Evolutionary conservation across 1,140 invertebrate species (phyloP).

Genomic region (Apis dorsata): DNA sequence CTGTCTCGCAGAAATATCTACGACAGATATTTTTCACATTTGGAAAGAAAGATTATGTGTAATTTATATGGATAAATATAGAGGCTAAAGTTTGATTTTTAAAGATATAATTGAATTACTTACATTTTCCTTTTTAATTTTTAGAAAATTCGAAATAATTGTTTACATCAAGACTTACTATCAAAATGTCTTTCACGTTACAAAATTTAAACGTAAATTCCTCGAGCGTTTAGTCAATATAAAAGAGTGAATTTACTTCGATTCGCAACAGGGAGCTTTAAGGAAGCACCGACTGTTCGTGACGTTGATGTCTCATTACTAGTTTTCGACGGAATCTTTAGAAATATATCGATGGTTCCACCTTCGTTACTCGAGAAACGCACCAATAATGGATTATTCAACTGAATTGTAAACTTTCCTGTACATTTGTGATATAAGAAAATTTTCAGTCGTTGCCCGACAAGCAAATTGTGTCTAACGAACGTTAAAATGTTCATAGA

Average conservation of each 20-base stretch:
- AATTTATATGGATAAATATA: no score
- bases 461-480: background rate
- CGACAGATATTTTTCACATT: no score
- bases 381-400: conserved; percentile 36
- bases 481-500: background rate
- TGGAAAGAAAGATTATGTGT: no score
- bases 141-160: background rate
- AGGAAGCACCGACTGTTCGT: conserved; percentile 19
- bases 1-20: no score
- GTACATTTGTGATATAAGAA: background rate
- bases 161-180: no score
- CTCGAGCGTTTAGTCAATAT: background rate
- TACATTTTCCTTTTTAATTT: no score
- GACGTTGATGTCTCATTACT: conserved; percentile 38
- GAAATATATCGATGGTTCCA: conserved; percentile 36
- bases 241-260: background rate
- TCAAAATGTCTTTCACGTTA: no score
- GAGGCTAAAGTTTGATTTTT: no score
- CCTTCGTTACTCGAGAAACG: background rate
- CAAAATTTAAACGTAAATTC: conserved; percentile 9
- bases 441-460: conserved; percentile 8
- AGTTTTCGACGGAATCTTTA: background rate
- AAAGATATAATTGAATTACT: no score
- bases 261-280: background rate
- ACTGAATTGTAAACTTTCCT: conserved; percentile 17